Base-by-base conservation (phyloP, 2,888 invertebrate species). In the Mythimna loreyi region DNA sequence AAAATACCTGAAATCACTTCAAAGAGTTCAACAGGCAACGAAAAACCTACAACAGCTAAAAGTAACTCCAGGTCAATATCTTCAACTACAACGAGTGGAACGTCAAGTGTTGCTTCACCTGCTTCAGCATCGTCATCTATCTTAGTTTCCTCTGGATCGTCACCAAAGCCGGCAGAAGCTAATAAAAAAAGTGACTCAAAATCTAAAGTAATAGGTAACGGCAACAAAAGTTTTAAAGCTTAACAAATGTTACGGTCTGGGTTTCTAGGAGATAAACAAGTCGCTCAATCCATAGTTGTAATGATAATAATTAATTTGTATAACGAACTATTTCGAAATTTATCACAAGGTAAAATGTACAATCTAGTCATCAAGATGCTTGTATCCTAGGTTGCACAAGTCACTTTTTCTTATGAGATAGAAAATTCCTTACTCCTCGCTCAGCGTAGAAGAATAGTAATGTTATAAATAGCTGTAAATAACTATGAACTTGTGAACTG, bases 281-380 rank as follows among this genome's bases (percentile, higher is more conserved):
- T 81, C 75, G 91, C 91, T 91, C 91, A 91, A 91, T 83, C 84
- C 85, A 86, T 88, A 85, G 86, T 86, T 86, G 86, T 91, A 90
- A 70, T 81, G 77, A 81, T 76, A 75, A 81, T 78, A 76, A 82
- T 81, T 65, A 72, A 75, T 82, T 84, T 77, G 60, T 70, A 63
- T 66, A 66, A 60, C 52, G 21, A 68, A 72, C 47, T 65, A 56
- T 74, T 65, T 47, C 53, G 67, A 56, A 58, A 52, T 62, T 19
- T 45, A 58, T 75, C 58, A 81, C 59, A 50, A 73, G 30, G 45
- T 76, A 75, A 52, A 47, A 67, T 69, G 57, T 75, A 81, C 66
- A 72, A 73, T 74, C 61, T 70, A 74, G 64, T 59, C 53, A 68
- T 73, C 63, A 60, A 75, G 65, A 74, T 78, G 73, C 69, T 75